A percentile compares a stretch with the other conserved stretches of the same genome.
Evolutionary conservation across 2,797 vertebrate genomes (phyloP).

Genomic region (Choloepus didactylus): DNA sequence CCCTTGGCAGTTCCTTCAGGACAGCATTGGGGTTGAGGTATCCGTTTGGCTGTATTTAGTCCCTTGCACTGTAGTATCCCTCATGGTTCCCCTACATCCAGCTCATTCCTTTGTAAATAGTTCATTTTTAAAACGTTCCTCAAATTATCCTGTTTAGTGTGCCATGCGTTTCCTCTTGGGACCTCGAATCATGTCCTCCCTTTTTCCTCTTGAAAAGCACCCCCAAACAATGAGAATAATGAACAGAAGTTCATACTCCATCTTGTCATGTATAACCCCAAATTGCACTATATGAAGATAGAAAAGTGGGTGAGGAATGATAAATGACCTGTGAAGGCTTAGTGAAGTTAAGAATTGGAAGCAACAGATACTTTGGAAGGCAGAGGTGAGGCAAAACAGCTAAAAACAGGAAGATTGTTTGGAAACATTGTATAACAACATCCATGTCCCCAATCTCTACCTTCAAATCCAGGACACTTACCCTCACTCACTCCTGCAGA

Average conservation of each 20-base stretch:
- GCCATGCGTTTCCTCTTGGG: not conserved
- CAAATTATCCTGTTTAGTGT: not conserved
- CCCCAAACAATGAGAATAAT: not conserved
- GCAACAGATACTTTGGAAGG: not conserved
- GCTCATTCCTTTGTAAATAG: not conserved
- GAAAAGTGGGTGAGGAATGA: not conserved
- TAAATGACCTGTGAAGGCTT: not conserved
- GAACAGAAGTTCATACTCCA: not conserved
- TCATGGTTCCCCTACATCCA: not conserved
- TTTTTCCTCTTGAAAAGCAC: not conserved
- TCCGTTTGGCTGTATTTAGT: not conserved
- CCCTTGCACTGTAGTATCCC: not conserved
- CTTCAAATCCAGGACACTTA: not conserved
- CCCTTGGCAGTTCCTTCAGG: not conserved
- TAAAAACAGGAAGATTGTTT: not conserved
- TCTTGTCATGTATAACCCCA: not conserved
- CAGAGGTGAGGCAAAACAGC: not conserved
- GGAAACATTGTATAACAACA: not conserved
- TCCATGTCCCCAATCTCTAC: not conserved
- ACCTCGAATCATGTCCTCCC: not conserved
- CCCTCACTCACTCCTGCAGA: not conserved
- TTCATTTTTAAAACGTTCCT: not conserved
- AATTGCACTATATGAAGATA: not conserved
- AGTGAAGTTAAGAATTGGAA: not conserved
- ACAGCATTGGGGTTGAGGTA: not conserved